Evolutionary conservation across 1,140 invertebrate species (phyloP).

Genomic region (Drosophila subobscura): DNA sequence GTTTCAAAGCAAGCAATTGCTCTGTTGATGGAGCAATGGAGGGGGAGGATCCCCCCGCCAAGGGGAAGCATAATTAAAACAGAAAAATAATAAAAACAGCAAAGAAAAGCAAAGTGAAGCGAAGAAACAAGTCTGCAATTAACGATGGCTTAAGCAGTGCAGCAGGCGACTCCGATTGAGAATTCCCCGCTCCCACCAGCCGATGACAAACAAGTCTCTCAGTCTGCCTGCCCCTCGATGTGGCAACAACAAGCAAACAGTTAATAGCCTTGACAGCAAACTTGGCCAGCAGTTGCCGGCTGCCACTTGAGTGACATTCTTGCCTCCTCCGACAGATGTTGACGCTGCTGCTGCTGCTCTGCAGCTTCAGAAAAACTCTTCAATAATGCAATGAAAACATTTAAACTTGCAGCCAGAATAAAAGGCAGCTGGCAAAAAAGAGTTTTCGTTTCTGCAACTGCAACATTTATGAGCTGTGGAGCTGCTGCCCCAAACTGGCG

Average conservation of each 20-base stretch:
- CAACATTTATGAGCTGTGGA: slow-evolving; percentile 71
- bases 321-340: slow-evolving; percentile 18
- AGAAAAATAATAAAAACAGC: slow-evolving; percentile 27
- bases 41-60: too few relatives aligned
- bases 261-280: slow-evolving; percentile 68
- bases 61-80: slow-evolving; percentile 62
- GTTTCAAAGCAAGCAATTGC: too few relatives aligned
- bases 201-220: slow-evolving; percentile 30
- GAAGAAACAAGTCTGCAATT: slow-evolving; percentile 38
- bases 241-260: slow-evolving; percentile 27
- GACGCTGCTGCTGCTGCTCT: slow-evolving; percentile 28
- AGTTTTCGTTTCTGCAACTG: slow-evolving; percentile 53
- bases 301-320: slow-evolving; percentile 68
- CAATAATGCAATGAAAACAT: slow-evolving; percentile 80
- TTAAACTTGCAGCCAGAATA: slow-evolving; percentile 45
- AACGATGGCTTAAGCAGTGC: slow-evolving; percentile 13
- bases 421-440: slow-evolving; percentile 49
- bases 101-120: slow-evolving; percentile 17
- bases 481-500: slow-evolving; percentile 44
- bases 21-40: too few relatives aligned
- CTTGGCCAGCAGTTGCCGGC: slow-evolving; percentile 44
- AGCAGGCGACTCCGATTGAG: not conserved
- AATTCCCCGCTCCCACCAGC: not conserved
- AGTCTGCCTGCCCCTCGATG: slow-evolving; percentile 9
- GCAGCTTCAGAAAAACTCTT: slow-evolving; percentile 49